A percentile compares a stretch with the other conserved stretches of the same genome.
Conservation (phyloP, 2,113 vertebrate genomes). For the Todiramphus saurophagus region DNA sequence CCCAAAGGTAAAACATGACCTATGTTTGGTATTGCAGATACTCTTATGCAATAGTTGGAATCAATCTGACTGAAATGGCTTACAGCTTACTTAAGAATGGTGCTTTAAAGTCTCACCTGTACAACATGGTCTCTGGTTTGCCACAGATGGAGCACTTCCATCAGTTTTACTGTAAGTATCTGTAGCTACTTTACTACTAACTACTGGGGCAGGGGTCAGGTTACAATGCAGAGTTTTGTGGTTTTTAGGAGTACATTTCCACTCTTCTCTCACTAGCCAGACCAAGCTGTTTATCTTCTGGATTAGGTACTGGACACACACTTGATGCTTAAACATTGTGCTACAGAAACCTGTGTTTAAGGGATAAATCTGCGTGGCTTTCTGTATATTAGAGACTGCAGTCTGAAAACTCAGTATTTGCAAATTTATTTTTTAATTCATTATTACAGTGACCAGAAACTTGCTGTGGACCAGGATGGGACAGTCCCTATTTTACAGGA, state of each 20-base stretch:
- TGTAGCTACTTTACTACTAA: neutral
- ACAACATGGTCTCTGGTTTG: slow-evolving; percentile 82
- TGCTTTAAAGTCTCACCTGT: slow-evolving; percentile 89
- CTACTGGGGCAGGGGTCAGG: neutral
- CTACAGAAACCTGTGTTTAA: neutral
- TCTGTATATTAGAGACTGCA: neutral
- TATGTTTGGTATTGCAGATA: slow-evolving; percentile 80
- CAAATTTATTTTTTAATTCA: neutral
- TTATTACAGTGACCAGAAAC: neutral
- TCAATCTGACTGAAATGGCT: slow-evolving; percentile 98
- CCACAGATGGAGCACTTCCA: slow-evolving; percentile 89
- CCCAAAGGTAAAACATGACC: neutral
- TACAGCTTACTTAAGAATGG: slow-evolving; percentile 92
- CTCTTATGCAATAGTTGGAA: slow-evolving; percentile 98
- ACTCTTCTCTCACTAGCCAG: neutral
- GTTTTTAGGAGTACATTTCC: neutral
- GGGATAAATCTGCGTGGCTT: neutral
- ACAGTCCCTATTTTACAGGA: neutral
- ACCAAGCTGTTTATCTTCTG: neutral
- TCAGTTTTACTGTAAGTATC: slow-evolving; percentile 93
- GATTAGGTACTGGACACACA: neutral
- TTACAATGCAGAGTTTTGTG: accelerated
- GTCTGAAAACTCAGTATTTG: neutral
- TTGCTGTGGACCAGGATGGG: neutral
- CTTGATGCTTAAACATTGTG: neutral